Evolutionary conservation across 2,113 vertebrate species (phyloP), one percentile per base, ranked within the genome.

Genomic region (Fregetta grallaria): DNA sequence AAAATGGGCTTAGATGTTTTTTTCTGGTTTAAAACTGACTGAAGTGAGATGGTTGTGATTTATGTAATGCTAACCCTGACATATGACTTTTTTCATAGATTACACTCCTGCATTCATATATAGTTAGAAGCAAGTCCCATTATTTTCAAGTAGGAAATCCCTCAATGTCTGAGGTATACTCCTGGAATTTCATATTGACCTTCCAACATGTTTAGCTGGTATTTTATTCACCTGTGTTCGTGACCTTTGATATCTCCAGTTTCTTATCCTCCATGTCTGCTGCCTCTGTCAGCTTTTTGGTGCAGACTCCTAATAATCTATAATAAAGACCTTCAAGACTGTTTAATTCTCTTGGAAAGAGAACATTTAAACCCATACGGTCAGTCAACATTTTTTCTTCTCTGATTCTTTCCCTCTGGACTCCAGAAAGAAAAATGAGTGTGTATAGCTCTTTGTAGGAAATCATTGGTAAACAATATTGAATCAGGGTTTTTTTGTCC

Each of bases 381-480:
- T 67, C 10, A 44, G 26, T 62, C 65, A 84, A 71, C 23, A 63
- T 75, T 95, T 92, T 59, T 71, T 56, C 71, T 92, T 87, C 50
- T 49, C 47, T 61, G 13, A 19, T 83, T 93, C 52, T 58, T 96
- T 92, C 47, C 73, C 68, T 87, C 49, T 91, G 58, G 58, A 74
- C 45, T 95, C n/a, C 85, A 79, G 44, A 53, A 95, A 80, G 62
- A 96, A 97, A 97, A 95, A 90, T 9, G 23, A 71, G 40, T 86
- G 16, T 4, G 1, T 71, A 47, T 70, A 61, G 34, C 76, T 85
- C 29, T 58, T 30, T 2, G 52, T 81, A 92, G 85, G 76, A 96
- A 97, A 91, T 78, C 58, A 84, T 47, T 90, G 47, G 53, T 92
- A 96, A 97, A 96, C 12, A 42, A n/a, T 74, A 55, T 10, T 81